A percentile compares a stretch with the other conserved stretches of the same genome.
Evolutionary conservation across 2,797 vertebrate species (phyloP).

Genomic region (Spinibarbus caldwelli): DNA sequence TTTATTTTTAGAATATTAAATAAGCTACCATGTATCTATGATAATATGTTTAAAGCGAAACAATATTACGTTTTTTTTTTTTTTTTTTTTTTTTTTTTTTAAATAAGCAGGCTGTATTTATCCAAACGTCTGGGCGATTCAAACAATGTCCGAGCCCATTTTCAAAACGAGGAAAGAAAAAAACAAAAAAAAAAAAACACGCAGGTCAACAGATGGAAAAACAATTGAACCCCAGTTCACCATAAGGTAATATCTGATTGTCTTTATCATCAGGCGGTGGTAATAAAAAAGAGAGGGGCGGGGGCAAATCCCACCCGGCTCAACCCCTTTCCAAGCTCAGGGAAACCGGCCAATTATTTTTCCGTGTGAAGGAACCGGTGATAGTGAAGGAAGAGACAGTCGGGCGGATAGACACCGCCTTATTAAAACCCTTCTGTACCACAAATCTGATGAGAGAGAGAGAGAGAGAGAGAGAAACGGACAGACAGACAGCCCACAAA

Average conservation of each 20-base stretch:
- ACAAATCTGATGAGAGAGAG: slow-evolving; percentile 13
- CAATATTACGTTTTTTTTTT: background rate
- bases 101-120: background rate
- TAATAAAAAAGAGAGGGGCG: slow-evolving; percentile 57
- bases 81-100: no score
- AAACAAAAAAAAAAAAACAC: background rate
- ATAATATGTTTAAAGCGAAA: background rate
- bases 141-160: background rate
- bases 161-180: background rate
- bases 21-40: no score
- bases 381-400: slow-evolving; percentile 77
- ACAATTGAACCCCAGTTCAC: slow-evolving; percentile 51
- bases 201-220: slow-evolving; percentile 54
- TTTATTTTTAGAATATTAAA: background rate
- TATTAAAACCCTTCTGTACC: slow-evolving; percentile 71
- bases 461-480: background rate
- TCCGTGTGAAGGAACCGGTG: slow-evolving; percentile 76
- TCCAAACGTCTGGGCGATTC: no score
- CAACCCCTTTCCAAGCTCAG: slow-evolving; percentile 59
- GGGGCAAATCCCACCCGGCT: slow-evolving; percentile 62
- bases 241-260: slow-evolving; percentile 58
- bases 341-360: slow-evolving; percentile 79
- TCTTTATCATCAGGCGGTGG: slow-evolving; percentile 58
- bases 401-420: slow-evolving; percentile 71
- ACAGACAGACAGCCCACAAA: no score